These are phyloP conservation scores for Xiphophorus birchmanni DNA, from an alignment of 2,797 vertebrate species.

Conservation along the genomic window DNA sequence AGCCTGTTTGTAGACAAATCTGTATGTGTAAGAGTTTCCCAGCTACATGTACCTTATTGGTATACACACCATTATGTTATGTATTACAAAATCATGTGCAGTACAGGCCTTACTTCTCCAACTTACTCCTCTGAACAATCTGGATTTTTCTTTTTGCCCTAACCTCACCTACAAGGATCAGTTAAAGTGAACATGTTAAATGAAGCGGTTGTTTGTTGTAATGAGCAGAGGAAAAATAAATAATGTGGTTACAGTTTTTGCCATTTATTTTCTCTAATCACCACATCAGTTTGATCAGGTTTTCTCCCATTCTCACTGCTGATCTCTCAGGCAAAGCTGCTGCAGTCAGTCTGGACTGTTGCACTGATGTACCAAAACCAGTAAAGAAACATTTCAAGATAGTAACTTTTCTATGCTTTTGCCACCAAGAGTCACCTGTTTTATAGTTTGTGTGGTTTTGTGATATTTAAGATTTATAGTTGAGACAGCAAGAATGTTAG, in stretches of 20 bases:
- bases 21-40: not conserved
- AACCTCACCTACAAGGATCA: not conserved
- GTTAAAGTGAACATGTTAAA: not conserved
- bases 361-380: not conserved
- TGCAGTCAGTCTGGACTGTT: not conserved
- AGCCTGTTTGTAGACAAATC: not conserved
- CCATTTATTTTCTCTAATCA: not conserved
- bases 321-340: slow-evolving; percentile 9
- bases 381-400: not conserved
- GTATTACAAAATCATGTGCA: not conserved
- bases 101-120: not conserved
- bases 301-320: slow-evolving; percentile 1
- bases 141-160: not conserved
- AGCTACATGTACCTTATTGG: not conserved
- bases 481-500: not conserved
- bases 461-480: not conserved
- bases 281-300: slow-evolving; percentile 10
- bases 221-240: not conserved
- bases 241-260: not conserved
- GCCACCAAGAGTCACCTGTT: not conserved
- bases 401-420: not conserved
- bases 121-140: not conserved
- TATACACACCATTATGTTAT: not conserved
- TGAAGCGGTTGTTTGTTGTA: not conserved
- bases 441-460: not conserved